These are phyloP conservation scores for Lutjanus erythropterus DNA, from an alignment of 2,113 vertebrate species.

Conservation along the genomic window DNA sequence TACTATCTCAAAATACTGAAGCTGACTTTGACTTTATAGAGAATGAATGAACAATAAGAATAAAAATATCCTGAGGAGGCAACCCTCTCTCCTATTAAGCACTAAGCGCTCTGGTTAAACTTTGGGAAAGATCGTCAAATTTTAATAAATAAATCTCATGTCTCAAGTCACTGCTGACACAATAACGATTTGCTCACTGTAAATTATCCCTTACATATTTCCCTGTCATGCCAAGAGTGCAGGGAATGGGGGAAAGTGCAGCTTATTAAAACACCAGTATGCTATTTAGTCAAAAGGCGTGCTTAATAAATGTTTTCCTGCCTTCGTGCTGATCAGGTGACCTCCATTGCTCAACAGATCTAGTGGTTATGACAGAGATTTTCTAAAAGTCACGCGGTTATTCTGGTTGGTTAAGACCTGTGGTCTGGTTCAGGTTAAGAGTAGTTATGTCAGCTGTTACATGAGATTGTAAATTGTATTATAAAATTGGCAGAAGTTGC, in stretches of 20 bases:
- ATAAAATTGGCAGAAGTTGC: not conserved
- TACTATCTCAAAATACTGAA: not conserved
- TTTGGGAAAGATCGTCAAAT: no score
- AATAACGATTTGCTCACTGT: no score
- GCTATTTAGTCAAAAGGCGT: not conserved
- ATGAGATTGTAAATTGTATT: not conserved
- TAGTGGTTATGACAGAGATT: not conserved
- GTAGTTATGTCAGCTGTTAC: not conserved
- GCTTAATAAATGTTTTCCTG: not conserved
- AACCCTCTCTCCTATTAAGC: no score
- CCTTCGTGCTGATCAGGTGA: not conserved
- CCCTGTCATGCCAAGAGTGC: no score
- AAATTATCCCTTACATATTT: no score
- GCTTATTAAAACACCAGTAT: not conserved
- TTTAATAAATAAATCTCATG: no score
- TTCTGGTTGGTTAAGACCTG: not conserved
- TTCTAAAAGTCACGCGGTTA: not conserved
- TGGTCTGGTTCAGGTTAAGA: not conserved
- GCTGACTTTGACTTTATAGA: not conserved
- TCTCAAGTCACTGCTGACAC: no score
- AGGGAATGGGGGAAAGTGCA: not conserved
- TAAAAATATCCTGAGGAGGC: not conserved
- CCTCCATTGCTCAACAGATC: not conserved
- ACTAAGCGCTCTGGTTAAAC: no score
- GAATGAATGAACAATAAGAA: not conserved